Evolutionary conservation across 2,797 vertebrate genomes (phyloP), one percentile per base, ranked within the genome.

Genomic region (Botia almorhae): DNA sequence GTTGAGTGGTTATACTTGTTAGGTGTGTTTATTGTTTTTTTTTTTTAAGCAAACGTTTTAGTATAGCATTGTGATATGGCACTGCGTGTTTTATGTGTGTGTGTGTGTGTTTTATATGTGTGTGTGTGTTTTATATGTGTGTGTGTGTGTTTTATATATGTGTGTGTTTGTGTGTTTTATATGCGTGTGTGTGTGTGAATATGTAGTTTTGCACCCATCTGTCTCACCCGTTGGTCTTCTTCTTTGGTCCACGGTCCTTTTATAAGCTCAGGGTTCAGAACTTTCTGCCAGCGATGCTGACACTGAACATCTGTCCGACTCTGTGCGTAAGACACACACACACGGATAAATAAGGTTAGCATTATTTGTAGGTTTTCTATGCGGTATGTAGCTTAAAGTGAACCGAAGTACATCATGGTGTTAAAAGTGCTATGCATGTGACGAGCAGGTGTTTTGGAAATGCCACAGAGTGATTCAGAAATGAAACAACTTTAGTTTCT

Each of bases 231-330:
- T 90, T 99, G 98, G 92, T 99, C 98, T 88, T 99, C 98, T 91
- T 99, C 98, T 93, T 99, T 99, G 85, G 98, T 99, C 98, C 98
- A 99, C 0, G 98, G 98, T 43, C 98, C 98, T 92, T 99, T 99
- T 89, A 99, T 99, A 87, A 99, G 97, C 89, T 99, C 98, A 84
- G 98, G 98, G 89, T 99, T 99, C 73, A 99, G 92, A 58, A 99
- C 98, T 87, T 99, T 99, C 92, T 99, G 98, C 98, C 98, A 99
- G 76, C 98, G 93, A 90, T 99, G 98, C 86, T 98, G 98, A 87
- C 98, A 99, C 89, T 99, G 98, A 83, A 99, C 97, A 90, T 99
- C 98, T 81, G 98, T 97, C 74, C 98, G 96, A 87, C 98, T 99
- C 98, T 99, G 92, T 73, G 29, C 33, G 56, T 60, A 60, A 81